Evolutionary conservation across 1,140 invertebrate genomes (phyloP), one percentile per base, ranked within the genome.

Genomic region (Sycobia sp.): DNA sequence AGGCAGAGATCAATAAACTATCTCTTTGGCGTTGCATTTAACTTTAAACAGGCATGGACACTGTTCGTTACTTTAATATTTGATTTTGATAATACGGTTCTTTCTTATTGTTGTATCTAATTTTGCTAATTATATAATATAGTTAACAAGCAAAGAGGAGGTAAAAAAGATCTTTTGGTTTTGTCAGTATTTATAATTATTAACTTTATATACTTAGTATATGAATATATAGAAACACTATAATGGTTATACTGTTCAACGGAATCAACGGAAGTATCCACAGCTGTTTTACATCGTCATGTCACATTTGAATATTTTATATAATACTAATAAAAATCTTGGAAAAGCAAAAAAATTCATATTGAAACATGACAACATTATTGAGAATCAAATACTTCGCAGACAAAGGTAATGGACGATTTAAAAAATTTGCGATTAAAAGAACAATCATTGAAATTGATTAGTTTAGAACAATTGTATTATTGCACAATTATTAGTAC

Each of bases 21-120:
- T 73, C 62, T 72, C 69, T 72, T 71, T 73, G 69, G 65, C 66
- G 44, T 65, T 62, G 39, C 36, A 59, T 68, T 72, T 70, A 71
- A 54, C 55, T 72, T 66, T 50, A 68, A 16, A 51, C 51, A 54
- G 43, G 2, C 34, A 32, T 39, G 51, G 53, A 34, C 38, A 57
- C 18, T 25, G 25, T 56, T 57, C 38, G 44, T 57, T 56, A 57
- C 11, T 50, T 57, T 39, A 20, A 63, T 29, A 20, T 11, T 32
- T 32, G 11, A 32, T 7, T n/a, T n/a, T n/a, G n/a, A n/a, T n/a
- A n/a, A n/a, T n/a, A n/a, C n/a, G n/a, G n/a, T n/a, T n/a, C n/a
- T n/a, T n/a, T n/a, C n/a, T n/a, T n/a, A n/a, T n/a, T n/a, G n/a
- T n/a, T n/a, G n/a, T n/a, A n/a, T n/a, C n/a, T n/a, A n/a, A n/a